Evolutionary conservation across 1,140 invertebrate genomes (phyloP).

Genomic region (Orchesella cincta): DNA sequence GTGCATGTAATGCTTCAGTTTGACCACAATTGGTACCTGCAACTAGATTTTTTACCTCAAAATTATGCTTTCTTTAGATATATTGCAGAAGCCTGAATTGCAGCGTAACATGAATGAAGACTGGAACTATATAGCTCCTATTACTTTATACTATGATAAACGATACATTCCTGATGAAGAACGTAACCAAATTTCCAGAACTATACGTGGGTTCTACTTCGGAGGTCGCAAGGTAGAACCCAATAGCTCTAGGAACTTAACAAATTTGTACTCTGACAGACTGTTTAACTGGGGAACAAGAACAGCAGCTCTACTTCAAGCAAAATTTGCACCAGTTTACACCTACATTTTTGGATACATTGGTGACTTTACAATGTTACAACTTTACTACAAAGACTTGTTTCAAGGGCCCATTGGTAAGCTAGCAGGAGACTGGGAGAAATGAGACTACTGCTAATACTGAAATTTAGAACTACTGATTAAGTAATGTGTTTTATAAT

Average conservation of each 20-base stretch:
- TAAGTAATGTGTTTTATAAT: background rate
- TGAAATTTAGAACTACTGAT: background rate
- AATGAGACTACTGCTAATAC: too few species aligned
- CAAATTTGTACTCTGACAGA: constrained; percentile 40
- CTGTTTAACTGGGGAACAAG: constrained; percentile 39
- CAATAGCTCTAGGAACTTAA: constrained; percentile 30
- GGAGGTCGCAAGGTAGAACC: constrained; percentile 27
- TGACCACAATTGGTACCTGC: background rate
- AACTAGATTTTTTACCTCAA: too few species aligned
- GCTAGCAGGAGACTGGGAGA: background rate
- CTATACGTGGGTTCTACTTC: constrained; percentile 42
- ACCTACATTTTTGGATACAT: constrained; percentile 34
- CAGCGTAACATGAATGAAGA: constrained; percentile 38
- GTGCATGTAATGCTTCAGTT: background rate
- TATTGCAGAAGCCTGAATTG: constrained; percentile 28
- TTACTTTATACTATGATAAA: constrained; percentile 39
- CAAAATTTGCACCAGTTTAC: constrained; percentile 39
- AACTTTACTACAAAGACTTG: background rate
- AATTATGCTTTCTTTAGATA: constrained; percentile 19
- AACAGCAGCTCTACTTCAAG: constrained; percentile 15
- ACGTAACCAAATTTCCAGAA: constrained; percentile 28
- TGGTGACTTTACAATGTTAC: background rate
- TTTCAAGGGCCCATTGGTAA: constrained; percentile 9
- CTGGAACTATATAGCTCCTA: constrained; percentile 39
- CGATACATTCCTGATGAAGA: constrained; percentile 13